A percentile compares a stretch with the other conserved stretches of the same genome.
These are phyloP conservation scores for Chamaetylas fuelleborni DNA, from an alignment of 2,113 vertebrate genomes.

Conservation along the genomic window DNA sequence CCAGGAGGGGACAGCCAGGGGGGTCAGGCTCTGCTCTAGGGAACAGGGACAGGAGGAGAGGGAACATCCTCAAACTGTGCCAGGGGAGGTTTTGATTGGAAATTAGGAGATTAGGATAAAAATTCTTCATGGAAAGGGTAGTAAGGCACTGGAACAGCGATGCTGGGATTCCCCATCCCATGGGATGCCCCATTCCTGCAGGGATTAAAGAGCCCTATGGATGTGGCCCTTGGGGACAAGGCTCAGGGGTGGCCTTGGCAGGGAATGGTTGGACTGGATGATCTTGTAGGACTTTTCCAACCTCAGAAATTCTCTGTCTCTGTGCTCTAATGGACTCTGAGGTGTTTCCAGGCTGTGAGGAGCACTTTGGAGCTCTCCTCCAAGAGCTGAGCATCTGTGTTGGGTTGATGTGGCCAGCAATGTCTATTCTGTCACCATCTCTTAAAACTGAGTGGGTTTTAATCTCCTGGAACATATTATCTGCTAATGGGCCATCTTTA, in stretches of 20 bases:
- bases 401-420: neutral
- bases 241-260: neutral
- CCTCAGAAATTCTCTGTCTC: neutral
- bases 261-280: neutral
- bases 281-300: neutral
- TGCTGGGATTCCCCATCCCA: too few species aligned
- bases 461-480: too few species aligned
- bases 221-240: neutral
- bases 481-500: too few species aligned
- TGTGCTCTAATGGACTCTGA: neutral
- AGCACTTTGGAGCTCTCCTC: neutral
- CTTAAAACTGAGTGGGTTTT: too few species aligned
- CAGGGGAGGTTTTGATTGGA: neutral
- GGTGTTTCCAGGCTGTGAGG: neutral
- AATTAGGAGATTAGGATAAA: neutral
- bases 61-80: fast-evolving
- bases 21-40: fast-evolving
- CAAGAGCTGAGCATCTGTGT: neutral
- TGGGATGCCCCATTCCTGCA: neutral
- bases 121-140: neutral
- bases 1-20: neutral
- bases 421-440: too few species aligned
- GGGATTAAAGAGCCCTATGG: fast-evolving
- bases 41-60: neutral
- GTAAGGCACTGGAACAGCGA: neutral